phyloP scores from a whole-genome alignment of 2,797 vertebrate species.

The Acanthopagrus latus region DNA sequence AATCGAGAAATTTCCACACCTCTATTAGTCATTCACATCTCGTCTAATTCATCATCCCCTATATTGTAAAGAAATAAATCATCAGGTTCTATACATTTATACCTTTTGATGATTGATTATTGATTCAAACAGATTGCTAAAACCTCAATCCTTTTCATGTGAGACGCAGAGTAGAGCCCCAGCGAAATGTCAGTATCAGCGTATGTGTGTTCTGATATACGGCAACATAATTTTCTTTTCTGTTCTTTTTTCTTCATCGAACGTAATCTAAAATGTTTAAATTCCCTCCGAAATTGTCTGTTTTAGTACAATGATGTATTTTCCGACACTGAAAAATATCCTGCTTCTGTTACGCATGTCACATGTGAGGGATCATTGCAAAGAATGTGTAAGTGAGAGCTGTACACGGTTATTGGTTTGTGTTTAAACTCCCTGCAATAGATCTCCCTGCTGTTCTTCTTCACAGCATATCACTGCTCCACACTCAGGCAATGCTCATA shows the following conservation, averaged over 20 bases:
- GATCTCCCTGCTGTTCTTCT: constrained; percentile 14
- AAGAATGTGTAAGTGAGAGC: not conserved
- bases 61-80: not conserved
- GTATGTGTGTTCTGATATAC: too few species aligned
- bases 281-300: too few species aligned
- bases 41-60: not conserved
- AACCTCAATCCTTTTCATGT: not conserved
- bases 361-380: too few species aligned
- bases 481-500: constrained; percentile 23
- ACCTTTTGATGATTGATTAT: not conserved
- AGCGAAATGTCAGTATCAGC: too few species aligned
- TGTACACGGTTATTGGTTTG: constrained; percentile 8
- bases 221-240: too few species aligned
- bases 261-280: too few species aligned
- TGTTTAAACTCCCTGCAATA: constrained; percentile 19
- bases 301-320: too few species aligned
- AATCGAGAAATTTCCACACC: too few species aligned
- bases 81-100: not conserved
- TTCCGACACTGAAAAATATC: too few species aligned
- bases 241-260: too few species aligned
- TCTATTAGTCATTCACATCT: not conserved
- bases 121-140: constrained; percentile 5
- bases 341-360: too few species aligned
- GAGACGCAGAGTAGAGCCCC: not conserved
- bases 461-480: constrained; percentile 31